Conservation (phyloP, 2,888 invertebrate genomes). For the Chrysolina americana region DNA sequence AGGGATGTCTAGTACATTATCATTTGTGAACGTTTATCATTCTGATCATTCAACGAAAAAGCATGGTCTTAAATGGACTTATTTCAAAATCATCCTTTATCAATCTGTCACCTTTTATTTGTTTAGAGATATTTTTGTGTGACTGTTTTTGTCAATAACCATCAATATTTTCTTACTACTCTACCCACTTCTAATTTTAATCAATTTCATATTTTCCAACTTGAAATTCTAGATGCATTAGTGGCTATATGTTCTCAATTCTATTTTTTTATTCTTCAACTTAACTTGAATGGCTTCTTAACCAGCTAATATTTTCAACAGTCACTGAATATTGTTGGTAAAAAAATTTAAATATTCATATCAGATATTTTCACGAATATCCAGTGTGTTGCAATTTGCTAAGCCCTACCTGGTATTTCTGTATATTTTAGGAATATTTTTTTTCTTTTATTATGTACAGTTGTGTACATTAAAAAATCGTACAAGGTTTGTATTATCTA, state of each 20-base stretch:
- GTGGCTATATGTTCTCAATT: background rate
- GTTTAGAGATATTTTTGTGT: background rate
- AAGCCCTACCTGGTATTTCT: too few species aligned
- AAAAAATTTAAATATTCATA: too few species aligned
- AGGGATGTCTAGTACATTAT: slow-evolving; percentile 25
- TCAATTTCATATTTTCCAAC: background rate
- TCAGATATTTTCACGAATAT: too few species aligned
- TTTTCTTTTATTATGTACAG: too few species aligned
- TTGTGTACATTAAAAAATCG: too few species aligned
- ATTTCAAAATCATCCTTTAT: background rate
- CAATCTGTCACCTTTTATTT: background rate
- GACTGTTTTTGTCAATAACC: background rate
- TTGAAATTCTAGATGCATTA: background rate
- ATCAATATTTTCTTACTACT: background rate
- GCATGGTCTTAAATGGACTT: background rate
- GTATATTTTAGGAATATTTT: too few species aligned
- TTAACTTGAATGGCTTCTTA: background rate
- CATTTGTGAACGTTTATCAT: slow-evolving; percentile 33
- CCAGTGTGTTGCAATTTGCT: too few species aligned
- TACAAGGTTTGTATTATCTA: too few species aligned
- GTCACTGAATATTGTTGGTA: too few species aligned
- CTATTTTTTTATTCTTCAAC: background rate
- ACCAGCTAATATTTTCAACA: too few species aligned
- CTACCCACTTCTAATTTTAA: background rate
- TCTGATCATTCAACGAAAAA: background rate